Evolutionary conservation across 1,140 invertebrate species (phyloP).

Genomic region (Drosophila parabipectinata): DNA sequence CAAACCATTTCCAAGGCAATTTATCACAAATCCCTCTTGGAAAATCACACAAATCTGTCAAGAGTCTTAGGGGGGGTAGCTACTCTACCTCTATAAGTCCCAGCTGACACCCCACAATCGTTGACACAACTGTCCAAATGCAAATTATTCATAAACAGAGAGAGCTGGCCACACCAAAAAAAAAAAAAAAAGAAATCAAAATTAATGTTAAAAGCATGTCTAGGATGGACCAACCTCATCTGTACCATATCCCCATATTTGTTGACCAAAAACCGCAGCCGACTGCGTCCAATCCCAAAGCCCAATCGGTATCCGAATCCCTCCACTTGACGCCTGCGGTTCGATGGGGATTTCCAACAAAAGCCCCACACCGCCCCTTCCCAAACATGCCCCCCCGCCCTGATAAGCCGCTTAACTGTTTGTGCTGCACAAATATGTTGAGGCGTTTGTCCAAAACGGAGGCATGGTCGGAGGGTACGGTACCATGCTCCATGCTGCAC

Average conservation of each 20-base stretch:
- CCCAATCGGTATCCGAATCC: slow-evolving; percentile 1
- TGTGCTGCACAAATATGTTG: slow-evolving; percentile 41
- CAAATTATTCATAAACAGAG: slow-evolving; percentile 44
- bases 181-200: slow-evolving; percentile 13
- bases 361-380: too few species aligned
- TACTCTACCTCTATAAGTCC: neutral
- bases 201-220: slow-evolving; percentile 26
- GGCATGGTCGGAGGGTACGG: neutral
- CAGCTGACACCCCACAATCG: slow-evolving; percentile 8
- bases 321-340: slow-evolving; percentile 44
- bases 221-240: neutral
- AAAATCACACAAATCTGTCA: neutral
- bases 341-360: slow-evolving; percentile 13
- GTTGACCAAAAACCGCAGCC: slow-evolving; percentile 13
- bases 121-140: slow-evolving; percentile 40
- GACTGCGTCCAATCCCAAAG: neutral
- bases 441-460: neutral
- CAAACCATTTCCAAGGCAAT: slow-evolving; percentile 31
- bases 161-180: slow-evolving; percentile 20
- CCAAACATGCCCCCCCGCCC: neutral
- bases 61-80: neutral
- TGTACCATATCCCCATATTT: neutral
- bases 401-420: slow-evolving; percentile 47
- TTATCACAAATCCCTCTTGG: slow-evolving; percentile 27
- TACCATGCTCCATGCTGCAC: too few species aligned